Evolutionary conservation across 2,797 vertebrate genomes (phyloP).

Genomic region (Chrysocyon brachyurus): DNA sequence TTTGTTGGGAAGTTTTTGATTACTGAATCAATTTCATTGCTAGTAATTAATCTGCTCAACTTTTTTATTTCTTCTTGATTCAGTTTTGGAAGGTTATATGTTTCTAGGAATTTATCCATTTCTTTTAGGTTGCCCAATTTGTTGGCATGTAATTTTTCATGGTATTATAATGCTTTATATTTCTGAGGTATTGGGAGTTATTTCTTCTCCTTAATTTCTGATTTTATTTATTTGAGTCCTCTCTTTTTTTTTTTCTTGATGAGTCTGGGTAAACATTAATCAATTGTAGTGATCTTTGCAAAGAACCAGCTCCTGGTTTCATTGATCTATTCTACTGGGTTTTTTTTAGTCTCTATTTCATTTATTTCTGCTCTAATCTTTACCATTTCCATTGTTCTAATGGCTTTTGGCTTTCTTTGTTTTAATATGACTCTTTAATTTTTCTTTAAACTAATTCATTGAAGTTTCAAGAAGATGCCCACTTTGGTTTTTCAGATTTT

Average conservation of each 20-base stretch:
- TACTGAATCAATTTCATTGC: neutral
- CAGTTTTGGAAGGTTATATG: neutral
- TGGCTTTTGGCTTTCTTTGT: neutral
- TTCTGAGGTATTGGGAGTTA: neutral
- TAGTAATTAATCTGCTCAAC: neutral
- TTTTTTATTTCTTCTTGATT: neutral
- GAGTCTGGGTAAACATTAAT: neutral
- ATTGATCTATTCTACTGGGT: neutral
- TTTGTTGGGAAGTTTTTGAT: neutral
- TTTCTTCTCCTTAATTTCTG: neutral
- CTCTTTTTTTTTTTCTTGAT: neutral
- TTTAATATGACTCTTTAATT: slow-evolving; percentile 7
- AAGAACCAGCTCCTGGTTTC: neutral
- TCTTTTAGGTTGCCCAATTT: neutral
- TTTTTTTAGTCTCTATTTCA: neutral
- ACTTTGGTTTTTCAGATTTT: neutral
- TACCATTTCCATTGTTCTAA: neutral
- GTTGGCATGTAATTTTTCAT: neutral
- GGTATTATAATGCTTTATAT: neutral
- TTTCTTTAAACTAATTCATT: slow-evolving; percentile 14
- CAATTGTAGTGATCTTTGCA: neutral
- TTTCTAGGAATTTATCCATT: neutral
- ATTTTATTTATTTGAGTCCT: neutral
- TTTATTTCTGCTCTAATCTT: neutral
- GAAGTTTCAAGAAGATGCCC: neutral